These are phyloP conservation scores for Gnatocerus cornutus DNA, from an alignment of 2,888 invertebrate species.

Conservation along the genomic window DNA sequence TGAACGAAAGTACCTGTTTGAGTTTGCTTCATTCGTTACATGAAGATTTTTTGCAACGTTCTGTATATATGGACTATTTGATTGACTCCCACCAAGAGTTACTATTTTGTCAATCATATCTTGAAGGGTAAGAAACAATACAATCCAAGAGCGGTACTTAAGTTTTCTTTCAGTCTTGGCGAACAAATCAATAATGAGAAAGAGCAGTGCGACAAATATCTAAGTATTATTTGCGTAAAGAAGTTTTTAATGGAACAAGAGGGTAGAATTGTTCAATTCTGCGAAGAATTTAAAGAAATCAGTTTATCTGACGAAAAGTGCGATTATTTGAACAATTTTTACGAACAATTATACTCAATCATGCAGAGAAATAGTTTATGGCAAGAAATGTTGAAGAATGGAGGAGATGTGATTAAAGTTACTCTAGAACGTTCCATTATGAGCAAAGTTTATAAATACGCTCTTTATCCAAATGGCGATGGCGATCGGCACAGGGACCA, in stretches of 20 bases:
- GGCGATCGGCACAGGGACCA: slow-evolving; percentile 94
- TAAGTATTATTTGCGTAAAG: slow-evolving; percentile 84
- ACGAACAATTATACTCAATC: slow-evolving; percentile 80
- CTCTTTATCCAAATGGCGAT: slow-evolving; percentile 97
- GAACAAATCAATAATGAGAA: slow-evolving; percentile 80
- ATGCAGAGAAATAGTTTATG: slow-evolving; percentile 82
- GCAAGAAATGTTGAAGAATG: slow-evolving; percentile 81
- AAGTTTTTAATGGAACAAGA: slow-evolving; percentile 88
- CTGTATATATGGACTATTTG: slow-evolving; percentile 88
- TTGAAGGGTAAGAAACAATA: slow-evolving; percentile 74
- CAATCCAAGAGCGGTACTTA: too few relatives aligned
- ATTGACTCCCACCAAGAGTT: slow-evolving; percentile 86
- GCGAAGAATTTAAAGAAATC: slow-evolving; percentile 85
- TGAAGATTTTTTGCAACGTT: slow-evolving; percentile 83
- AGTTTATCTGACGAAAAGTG: slow-evolving; percentile 93
- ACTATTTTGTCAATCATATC: slow-evolving; percentile 81
- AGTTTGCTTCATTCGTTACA: slow-evolving; percentile 83
- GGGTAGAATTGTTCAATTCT: slow-evolving; percentile 82
- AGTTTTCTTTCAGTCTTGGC: slow-evolving; percentile 69
- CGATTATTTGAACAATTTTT: slow-evolving; percentile 88
- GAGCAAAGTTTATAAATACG: slow-evolving; percentile 91
- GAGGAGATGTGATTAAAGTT: slow-evolving; percentile 83
- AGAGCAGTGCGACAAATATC: slow-evolving; percentile 81
- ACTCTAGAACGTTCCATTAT: slow-evolving; percentile 94
- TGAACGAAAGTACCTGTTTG: slow-evolving; percentile 81